These are phyloP conservation scores for Orthosia gracilis DNA, from an alignment of 2,888 invertebrate species.

Conservation along the genomic window DNA sequence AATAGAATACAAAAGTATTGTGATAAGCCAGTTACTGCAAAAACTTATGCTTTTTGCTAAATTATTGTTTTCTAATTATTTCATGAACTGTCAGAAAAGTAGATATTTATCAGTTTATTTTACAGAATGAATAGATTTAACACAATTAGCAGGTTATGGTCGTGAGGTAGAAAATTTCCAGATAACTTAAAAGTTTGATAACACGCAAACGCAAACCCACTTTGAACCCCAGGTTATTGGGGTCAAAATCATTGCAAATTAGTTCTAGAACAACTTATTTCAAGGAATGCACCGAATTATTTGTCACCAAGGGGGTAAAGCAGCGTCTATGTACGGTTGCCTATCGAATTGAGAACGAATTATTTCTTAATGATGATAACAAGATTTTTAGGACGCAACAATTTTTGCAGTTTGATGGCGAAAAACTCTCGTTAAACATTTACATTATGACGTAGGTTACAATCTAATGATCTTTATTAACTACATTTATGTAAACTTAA, in stretches of 20 bases:
- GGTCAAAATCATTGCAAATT: neutral
- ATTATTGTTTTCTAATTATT: no score
- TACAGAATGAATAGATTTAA: neutral
- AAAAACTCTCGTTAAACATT: neutral
- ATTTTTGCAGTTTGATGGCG: neutral
- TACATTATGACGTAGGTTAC: neutral
- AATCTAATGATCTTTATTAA: neutral
- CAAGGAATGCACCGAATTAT: neutral
- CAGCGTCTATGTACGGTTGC: neutral
- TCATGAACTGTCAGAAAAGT: neutral
- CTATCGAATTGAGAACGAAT: no score
- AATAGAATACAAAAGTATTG: no score
- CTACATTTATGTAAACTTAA: neutral
- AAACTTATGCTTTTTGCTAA: no score
- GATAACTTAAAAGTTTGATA: no score
- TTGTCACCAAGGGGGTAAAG: neutral
- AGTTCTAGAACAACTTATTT: neutral
- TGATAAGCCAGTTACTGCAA: no score
- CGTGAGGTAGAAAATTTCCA: neutral
- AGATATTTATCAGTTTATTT: no score
- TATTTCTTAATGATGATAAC: neutral
- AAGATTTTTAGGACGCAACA: neutral
- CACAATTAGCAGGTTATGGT: neutral
- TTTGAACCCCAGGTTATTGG: neutral
- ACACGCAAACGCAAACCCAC: neutral